A percentile compares a stretch with the other conserved stretches of the same genome.
These are phyloP conservation scores for Heliangelus exortis DNA, from an alignment of 2,797 vertebrate species.

Conservation along the genomic window DNA sequence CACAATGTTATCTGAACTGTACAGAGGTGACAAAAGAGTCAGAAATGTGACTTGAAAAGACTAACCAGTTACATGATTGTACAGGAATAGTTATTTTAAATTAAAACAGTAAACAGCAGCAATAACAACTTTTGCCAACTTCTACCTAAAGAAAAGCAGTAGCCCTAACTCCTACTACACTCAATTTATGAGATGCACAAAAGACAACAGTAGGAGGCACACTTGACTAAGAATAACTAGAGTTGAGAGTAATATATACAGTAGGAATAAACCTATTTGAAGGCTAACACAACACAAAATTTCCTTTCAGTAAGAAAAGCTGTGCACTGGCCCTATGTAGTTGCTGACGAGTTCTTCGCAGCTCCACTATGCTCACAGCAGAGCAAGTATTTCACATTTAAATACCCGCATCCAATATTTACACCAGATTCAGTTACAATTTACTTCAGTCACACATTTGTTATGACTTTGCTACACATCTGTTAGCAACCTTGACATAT, in stretches of 20 bases:
- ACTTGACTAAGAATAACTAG: slow-evolving; percentile 45
- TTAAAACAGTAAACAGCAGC: neutral
- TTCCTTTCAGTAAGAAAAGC: neutral
- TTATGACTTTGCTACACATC: neutral
- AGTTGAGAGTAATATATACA: neutral
- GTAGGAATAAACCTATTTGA: neutral
- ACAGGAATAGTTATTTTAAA: neutral
- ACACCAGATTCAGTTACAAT: neutral
- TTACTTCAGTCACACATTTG: neutral
- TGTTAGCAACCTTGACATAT: neutral
- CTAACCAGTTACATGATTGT: neutral
- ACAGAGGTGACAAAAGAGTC: neutral
- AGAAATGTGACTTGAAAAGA: neutral
- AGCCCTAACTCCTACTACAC: neutral
- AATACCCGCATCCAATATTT: neutral
- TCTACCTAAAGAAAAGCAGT: neutral
- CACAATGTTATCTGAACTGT: neutral
- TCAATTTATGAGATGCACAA: slow-evolving; percentile 18
- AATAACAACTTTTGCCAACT: neutral
- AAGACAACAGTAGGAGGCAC: slow-evolving; percentile 65
- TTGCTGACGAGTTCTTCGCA: neutral
- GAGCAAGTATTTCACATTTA: neutral
- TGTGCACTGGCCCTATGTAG: neutral
- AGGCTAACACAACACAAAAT: neutral
- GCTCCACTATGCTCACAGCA: neutral